Evolutionary conservation across 2,888 invertebrate genomes (phyloP).

Genomic region (Rhimphoctona megacephalus): DNA sequence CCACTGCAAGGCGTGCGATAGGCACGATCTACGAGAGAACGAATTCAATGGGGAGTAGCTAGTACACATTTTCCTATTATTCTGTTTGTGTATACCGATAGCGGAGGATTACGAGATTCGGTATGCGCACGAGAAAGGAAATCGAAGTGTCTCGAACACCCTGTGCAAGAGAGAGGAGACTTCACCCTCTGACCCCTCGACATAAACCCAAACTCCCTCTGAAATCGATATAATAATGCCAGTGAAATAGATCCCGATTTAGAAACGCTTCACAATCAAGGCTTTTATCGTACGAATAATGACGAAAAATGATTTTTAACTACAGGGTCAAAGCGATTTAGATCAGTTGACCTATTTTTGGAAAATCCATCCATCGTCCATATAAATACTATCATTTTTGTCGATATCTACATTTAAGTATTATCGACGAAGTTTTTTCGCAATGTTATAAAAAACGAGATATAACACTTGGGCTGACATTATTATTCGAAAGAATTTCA

Average conservation of each 20-base stretch:
- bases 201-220: background rate
- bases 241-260: background rate
- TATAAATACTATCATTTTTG: background rate
- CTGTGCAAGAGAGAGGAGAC: slow-evolving; percentile 13
- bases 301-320: background rate
- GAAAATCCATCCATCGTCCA: background rate
- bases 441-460: background rate
- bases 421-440: background rate
- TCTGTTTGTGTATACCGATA: slow-evolving; percentile 28
- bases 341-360: background rate
- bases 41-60: slow-evolving; percentile 67
- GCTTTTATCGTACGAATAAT: slow-evolving; percentile 3
- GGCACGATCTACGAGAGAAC: slow-evolving; percentile 63
- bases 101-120: slow-evolving; percentile 54
- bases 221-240: slow-evolving; percentile 9
- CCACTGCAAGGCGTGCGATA: slow-evolving; percentile 56
- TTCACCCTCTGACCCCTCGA: background rate
- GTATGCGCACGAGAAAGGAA: slow-evolving; percentile 67
- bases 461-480: background rate
- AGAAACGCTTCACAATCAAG: background rate
- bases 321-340: background rate
- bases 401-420: background rate
- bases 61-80: slow-evolving; percentile 43
- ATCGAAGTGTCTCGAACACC: slow-evolving; percentile 56
- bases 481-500: background rate